phyloP scores from a whole-genome alignment of 2,888 invertebrate species.

The Mesodorylaimus sp. region DNA sequence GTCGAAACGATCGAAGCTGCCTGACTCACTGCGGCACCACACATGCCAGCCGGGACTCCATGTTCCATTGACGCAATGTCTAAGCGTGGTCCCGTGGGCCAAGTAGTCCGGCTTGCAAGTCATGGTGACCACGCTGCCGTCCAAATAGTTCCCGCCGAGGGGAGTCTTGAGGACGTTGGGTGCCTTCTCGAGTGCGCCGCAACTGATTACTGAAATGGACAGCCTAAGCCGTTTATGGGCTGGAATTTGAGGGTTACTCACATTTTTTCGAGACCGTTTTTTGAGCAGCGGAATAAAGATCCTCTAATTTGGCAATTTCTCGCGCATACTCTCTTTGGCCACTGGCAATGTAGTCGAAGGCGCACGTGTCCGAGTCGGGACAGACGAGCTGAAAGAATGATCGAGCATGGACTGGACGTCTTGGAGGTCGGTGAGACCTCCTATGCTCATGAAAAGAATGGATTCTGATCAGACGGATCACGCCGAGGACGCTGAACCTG shows the following conservation, averaged over 20 bases:
- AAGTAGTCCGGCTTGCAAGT: conserved; percentile 21
- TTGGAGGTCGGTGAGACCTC: too few species aligned
- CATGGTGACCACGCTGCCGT: conserved; percentile 17
- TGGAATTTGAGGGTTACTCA: not conserved
- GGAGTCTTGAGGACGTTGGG: conserved; percentile 19
- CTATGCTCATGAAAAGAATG: too few species aligned
- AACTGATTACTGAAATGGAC: conserved; percentile 16
- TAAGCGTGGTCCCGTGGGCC: conserved; percentile 18
- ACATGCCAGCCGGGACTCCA: conserved; percentile 22
- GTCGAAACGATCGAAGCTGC: not conserved
- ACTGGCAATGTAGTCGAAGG: conserved; percentile 20
- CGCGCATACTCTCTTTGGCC: conserved; percentile 18
- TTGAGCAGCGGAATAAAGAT: conserved; percentile 3
- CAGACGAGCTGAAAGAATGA: not conserved
- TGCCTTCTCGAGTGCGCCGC: conserved; percentile 19
- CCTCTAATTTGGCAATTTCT: conserved; percentile 10
- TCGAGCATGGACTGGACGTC: too few species aligned
- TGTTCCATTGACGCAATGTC: conserved; percentile 18
- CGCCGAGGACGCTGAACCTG: too few species aligned
- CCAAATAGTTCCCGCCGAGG: conserved; percentile 18
- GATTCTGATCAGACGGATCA: too few species aligned
- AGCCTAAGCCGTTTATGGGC: not conserved
- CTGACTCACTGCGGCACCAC: conserved; percentile 16
- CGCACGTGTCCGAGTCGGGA: conserved; percentile 12
- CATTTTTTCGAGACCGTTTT: conserved; percentile 2